These are phyloP conservation scores for Phycodurus eques DNA, from an alignment of 2,113 vertebrate species.

Conservation along the genomic window DNA sequence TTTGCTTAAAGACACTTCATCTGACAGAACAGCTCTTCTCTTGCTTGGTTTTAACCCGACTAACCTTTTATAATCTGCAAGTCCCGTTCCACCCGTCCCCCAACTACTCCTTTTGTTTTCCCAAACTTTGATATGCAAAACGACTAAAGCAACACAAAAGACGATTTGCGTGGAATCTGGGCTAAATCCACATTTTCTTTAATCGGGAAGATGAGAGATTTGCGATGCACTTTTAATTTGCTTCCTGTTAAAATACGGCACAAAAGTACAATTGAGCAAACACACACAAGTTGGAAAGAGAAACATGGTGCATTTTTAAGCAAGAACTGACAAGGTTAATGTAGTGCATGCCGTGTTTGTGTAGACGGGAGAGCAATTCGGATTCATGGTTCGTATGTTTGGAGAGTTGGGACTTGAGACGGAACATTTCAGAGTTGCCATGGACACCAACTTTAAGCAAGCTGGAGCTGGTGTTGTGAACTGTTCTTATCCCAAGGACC, in stretches of 20 bases:
- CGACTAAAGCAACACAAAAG: constrained; percentile 10
- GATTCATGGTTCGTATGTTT: constrained; percentile 44
- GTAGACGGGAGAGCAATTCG: constrained; percentile 41
- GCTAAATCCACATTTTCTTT: not conserved
- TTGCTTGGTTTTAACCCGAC: constrained; percentile 8
- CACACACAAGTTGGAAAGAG: constrained; percentile 6
- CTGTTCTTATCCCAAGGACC: constrained; percentile 45
- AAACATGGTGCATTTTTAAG: constrained; percentile 5
- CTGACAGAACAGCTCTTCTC: constrained; percentile 9
- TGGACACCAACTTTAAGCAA: constrained; percentile 43
- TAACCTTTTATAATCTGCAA: constrained; percentile 5
- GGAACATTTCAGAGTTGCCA: constrained; percentile 49
- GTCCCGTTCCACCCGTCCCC: not conserved
- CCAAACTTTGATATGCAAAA: constrained; percentile 10
- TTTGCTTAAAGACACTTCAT: not conserved
- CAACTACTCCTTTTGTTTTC: constrained; percentile 1
- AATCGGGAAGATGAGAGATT: not conserved
- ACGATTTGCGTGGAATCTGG: not conserved
- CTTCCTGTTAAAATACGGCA: not conserved
- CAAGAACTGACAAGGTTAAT: constrained; percentile 19
- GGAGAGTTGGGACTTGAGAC: constrained; percentile 50
- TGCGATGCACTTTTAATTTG: not conserved
- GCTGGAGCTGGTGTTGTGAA: constrained; percentile 39
- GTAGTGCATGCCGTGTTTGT: constrained; percentile 27
- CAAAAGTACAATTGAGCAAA: constrained; percentile 1